phyloP scores from a whole-genome alignment of 2,797 vertebrate species.

The Monodelphis domestica region DNA sequence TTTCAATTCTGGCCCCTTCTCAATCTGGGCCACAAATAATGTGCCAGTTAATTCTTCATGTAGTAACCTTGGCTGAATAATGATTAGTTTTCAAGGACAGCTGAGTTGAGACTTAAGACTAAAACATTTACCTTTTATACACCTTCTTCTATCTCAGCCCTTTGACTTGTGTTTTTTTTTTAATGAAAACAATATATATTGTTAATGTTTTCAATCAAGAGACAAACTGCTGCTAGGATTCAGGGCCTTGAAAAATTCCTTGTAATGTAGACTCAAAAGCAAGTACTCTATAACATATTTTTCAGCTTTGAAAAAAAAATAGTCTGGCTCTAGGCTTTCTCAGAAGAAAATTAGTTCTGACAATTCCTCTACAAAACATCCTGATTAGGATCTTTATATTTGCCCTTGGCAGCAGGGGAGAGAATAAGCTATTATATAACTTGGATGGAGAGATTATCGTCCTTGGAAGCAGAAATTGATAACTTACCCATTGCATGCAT shows the following conservation, averaged over 20 bases:
- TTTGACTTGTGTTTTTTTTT: not conserved
- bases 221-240: constrained; percentile 12
- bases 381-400: constrained; percentile 21
- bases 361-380: not conserved
- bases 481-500: not conserved
- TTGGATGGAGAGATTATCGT: not conserved
- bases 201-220: constrained; percentile 32
- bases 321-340: constrained; percentile 4
- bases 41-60: constrained; percentile 32
- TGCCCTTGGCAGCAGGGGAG: not conserved
- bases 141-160: not conserved
- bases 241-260: constrained; percentile 35
- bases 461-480: constrained; percentile 13
- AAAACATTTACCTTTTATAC: constrained; percentile 32
- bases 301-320: constrained; percentile 47
- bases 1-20: constrained; percentile 27
- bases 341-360: constrained; percentile 27
- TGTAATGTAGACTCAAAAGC: constrained; percentile 38
- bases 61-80: constrained; percentile 45
- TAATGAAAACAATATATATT: constrained; percentile 35
- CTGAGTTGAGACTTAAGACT: constrained; percentile 47
- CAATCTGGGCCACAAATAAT: constrained; percentile 42
- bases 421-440: constrained; percentile 3
- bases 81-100: constrained; percentile 60
- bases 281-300: constrained; percentile 19